Evolutionary conservation across 1,140 invertebrate species (phyloP).

Genomic region (Agrypnia vestita): DNA sequence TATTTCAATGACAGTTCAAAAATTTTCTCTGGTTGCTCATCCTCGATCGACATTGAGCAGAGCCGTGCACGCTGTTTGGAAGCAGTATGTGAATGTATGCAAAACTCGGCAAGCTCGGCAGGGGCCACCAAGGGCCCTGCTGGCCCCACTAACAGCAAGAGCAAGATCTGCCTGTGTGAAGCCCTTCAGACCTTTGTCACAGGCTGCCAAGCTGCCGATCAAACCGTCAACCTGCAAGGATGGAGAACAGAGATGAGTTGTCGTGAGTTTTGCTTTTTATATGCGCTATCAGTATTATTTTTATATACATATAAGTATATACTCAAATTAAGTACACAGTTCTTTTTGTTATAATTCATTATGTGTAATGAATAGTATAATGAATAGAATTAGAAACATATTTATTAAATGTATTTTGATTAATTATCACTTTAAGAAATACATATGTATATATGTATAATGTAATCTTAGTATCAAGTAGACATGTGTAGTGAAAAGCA

Average conservation of each 20-base stretch:
- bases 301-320: too few relatives aligned
- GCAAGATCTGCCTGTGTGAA: slow-evolving; percentile 78
- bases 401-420: too few relatives aligned
- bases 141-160: slow-evolving; percentile 54
- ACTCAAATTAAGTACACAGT: too few relatives aligned
- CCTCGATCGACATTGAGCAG: slow-evolving; percentile 76
- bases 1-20: slow-evolving; percentile 71
- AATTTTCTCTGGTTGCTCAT: slow-evolving; percentile 77
- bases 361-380: too few relatives aligned
- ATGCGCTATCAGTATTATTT: too few relatives aligned
- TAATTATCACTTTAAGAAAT: too few relatives aligned
- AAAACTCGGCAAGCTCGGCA: slow-evolving; percentile 52
- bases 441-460: too few relatives aligned
- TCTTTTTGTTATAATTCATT: too few relatives aligned
- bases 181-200: slow-evolving; percentile 80
- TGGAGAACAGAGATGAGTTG: slow-evolving; percentile 82
- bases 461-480: too few relatives aligned
- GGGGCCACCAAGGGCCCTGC: slow-evolving; percentile 44
- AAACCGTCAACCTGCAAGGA: slow-evolving; percentile 75
- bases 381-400: too few relatives aligned
- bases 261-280: slow-evolving; percentile 70
- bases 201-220: slow-evolving; percentile 79
- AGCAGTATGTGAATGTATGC: slow-evolving; percentile 80
- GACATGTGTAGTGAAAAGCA: too few relatives aligned
- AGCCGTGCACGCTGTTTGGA: slow-evolving; percentile 83